Percentiles rank a stretch among this genome's conserved stretches.
Conservation (phyloP, 1,140 invertebrate genomes). For the Anastatus disparis region DNA sequence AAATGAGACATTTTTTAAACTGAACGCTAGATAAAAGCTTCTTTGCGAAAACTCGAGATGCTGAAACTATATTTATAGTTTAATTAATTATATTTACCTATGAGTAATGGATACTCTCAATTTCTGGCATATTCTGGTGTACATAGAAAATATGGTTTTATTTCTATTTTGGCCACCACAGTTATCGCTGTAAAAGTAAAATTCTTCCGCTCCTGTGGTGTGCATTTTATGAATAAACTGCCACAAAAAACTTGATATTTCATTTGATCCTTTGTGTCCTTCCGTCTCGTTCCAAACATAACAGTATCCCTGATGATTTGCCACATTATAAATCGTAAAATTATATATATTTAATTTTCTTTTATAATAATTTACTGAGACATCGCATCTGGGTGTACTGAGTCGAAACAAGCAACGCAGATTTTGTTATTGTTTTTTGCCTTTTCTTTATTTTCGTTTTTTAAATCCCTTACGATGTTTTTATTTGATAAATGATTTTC, state of each 20-base stretch:
- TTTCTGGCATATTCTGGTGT: no score
- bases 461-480: conserved; percentile 40
- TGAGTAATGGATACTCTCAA: no score
- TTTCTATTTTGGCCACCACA: no score
- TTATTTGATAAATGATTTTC: conserved; percentile 44
- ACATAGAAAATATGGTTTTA: no score
- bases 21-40: no score
- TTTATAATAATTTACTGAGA: conserved; percentile 46
- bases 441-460: conserved; percentile 41
- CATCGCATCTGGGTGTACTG: conserved; percentile 47
- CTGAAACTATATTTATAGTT: no score
- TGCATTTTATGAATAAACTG: no score
- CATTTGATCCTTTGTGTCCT: conserved; percentile 42
- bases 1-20: no score
- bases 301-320: conserved; percentile 34
- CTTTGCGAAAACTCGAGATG: no score
- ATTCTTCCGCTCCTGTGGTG: no score
- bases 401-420: conserved; percentile 47
- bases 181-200: no score
- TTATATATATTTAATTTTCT: conserved; percentile 49
- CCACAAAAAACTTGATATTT: conserved; percentile 24
- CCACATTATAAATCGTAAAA: conserved; percentile 45
- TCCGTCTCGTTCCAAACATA: conserved; percentile 43
- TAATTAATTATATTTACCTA: not conserved
- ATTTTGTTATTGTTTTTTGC: conserved; percentile 35